Evolutionary conservation across 1,140 invertebrate species (phyloP), one percentile per base, ranked within the genome.

Genomic region (Thrips palmi): DNA sequence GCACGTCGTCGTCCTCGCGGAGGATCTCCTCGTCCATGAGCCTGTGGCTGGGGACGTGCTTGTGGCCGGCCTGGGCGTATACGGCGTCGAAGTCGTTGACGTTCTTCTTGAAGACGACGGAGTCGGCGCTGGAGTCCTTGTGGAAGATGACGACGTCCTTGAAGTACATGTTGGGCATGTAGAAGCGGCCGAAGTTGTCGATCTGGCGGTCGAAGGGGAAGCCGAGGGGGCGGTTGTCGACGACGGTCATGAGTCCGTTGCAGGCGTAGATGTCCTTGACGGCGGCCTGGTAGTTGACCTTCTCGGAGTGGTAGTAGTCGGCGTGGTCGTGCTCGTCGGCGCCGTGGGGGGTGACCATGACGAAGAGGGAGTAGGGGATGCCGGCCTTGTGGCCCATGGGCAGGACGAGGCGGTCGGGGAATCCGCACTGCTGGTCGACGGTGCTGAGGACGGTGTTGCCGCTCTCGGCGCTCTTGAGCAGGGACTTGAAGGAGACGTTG

Each of bases 311-410:
- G 23, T 3, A 10, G 10, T 38, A 12, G 10, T 31, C 12, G 24
- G 28, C 11, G 19, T 24, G 14, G 6, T 24, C 3, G 11, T 31
- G n/a, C n/a, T 4, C 4, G 4, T 37, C 31, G 18, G 14, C 54
- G 42, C 51, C 60, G 45, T 62, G 53, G 2, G 59, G 63, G n/a
- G 59, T 61, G 1, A 75, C 58, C 18, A 64, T 55, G 10, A 71
- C 63, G 46, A 67, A 69, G 1, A 77, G 41, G 41, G 67, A 56
- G 51, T 67, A 65, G 7, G 63, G 54, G 57, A 74, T 63, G 48
- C 72, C 74, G 31, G 64, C 62, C 21, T 59, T 54, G 38, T 53
- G 62, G 45, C 74, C 72, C 37, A 54, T 71, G 23, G 74, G 72
- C 11, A 77, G 52, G 1, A 70, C 43, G 6, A 76, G 52, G 36